A percentile compares a stretch with the other conserved stretches of the same genome.
Evolutionary conservation across 2,888 invertebrate genomes (phyloP).

Genomic region (Lasioglossum oenotherae): DNA sequence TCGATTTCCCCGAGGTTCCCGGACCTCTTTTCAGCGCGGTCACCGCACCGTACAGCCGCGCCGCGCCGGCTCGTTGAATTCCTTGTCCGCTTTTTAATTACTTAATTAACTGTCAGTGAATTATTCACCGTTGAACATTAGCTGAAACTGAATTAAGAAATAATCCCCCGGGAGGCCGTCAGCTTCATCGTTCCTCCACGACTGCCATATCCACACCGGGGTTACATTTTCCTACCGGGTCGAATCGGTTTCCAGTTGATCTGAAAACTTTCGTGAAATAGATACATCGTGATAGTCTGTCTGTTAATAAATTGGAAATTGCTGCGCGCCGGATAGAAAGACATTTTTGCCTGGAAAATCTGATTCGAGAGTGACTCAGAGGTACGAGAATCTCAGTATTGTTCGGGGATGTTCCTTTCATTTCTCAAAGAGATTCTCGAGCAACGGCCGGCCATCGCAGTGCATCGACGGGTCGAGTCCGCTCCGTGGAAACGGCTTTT

Average conservation of each 20-base stretch:
- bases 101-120: neutral
- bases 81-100: slow-evolving; percentile 1
- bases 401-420: neutral
- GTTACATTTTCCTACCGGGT: neutral
- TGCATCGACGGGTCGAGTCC: neutral
- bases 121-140: neutral
- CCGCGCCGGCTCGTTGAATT: neutral
- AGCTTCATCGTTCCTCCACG: neutral
- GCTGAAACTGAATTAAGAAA: neutral
- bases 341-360: neutral
- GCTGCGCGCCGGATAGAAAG: neutral
- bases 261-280: neutral
- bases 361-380: neutral
- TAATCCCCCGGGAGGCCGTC: neutral
- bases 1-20: slow-evolving; percentile 16
- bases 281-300: neutral
- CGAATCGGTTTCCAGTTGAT: neutral
- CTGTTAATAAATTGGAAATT: neutral
- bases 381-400: neutral
- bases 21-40: neutral
- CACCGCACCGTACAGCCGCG: neutral
- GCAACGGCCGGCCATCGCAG: neutral
- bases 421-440: neutral
- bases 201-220: neutral
- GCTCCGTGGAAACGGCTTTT: neutral